These are phyloP conservation scores for Pao palembangensis DNA, from an alignment of 2,113 vertebrate genomes.

Conservation along the genomic window DNA sequence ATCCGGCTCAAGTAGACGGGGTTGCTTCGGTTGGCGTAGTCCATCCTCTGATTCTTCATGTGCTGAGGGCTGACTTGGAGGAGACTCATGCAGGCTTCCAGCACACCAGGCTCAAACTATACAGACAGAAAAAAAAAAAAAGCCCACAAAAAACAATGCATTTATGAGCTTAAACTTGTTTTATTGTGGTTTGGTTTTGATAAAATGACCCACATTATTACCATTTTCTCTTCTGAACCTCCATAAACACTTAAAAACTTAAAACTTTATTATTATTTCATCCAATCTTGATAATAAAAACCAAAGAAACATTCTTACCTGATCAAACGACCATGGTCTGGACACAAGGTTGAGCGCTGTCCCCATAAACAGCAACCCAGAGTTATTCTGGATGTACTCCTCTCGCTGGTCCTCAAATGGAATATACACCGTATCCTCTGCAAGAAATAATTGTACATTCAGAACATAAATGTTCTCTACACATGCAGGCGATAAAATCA, in stretches of 20 bases:
- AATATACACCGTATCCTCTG: slow-evolving; percentile 71
- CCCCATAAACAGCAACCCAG: slow-evolving; percentile 71
- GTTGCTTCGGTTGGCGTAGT: slow-evolving; percentile 55
- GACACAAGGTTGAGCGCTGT: slow-evolving; percentile 47
- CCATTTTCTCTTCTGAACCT: no score
- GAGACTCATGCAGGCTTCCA: slow-evolving; percentile 72
- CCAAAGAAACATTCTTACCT: slow-evolving; percentile 48
- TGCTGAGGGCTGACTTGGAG: slow-evolving; percentile 72
- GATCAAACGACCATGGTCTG: slow-evolving; percentile 74
- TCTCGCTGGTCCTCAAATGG: slow-evolving; percentile 68
- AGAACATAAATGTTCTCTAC: not conserved
- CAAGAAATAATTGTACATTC: slow-evolving; percentile 1
- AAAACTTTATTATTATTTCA: not conserved
- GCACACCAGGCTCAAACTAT: slow-evolving; percentile 68
- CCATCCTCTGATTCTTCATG: slow-evolving; percentile 26
- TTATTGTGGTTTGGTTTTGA: no score
- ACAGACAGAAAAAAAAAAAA: not conserved
- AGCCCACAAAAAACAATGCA: not conserved
- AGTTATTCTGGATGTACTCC: slow-evolving; percentile 71
- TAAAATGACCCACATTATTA: no score
- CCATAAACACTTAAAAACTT: no score
- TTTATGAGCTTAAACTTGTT: no score
- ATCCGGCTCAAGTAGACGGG: slow-evolving; percentile 73
- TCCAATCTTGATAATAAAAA: no score
- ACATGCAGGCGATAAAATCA: not conserved